Conservation (phyloP, 2,797 vertebrate genomes). For the Anomalospiza imberbis region DNA sequence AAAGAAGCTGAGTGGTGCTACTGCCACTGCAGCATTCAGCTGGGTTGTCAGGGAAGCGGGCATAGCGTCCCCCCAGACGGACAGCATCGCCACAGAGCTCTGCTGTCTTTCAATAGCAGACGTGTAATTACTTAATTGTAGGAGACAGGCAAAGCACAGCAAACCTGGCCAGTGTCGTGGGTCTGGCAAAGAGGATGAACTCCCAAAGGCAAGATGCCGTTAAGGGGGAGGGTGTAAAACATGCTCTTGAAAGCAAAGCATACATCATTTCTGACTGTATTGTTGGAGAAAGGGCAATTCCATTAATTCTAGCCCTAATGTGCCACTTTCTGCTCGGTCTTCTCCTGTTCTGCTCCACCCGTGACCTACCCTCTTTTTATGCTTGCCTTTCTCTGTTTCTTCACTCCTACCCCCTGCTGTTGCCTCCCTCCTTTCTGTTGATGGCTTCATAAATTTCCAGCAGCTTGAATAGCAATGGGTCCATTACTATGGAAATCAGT, state of each 20-base stretch:
- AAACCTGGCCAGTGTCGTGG: neutral
- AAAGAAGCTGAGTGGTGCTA: neutral
- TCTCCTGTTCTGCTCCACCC: neutral
- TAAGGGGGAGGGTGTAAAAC: neutral
- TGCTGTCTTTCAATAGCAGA: conserved; percentile 21
- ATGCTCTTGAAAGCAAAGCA: conserved; percentile 5
- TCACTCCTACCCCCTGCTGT: neutral
- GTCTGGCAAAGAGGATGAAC: conserved; percentile 8
- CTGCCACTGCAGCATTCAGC: neutral
- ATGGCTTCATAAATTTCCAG: conserved; percentile 58
- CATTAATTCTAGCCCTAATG: neutral
- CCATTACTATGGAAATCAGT: conserved; percentile 54
- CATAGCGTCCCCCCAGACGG: neutral
- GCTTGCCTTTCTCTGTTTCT: neutral
- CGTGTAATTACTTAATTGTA: conserved; percentile 45
- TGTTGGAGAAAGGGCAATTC: conserved; percentile 11
- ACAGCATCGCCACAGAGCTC: neutral
- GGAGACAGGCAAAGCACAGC: conserved; percentile 43
- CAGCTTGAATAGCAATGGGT: conserved; percentile 4
- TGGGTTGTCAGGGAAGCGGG: neutral
- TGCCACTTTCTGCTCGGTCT: neutral
- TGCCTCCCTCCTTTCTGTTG: neutral
- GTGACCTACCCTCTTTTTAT: neutral
- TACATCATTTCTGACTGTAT: neutral
- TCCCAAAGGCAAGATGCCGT: neutral